Base-by-base conservation (phyloP, 2,888 invertebrate species). In the Lepidochrysops patricia region DNA sequence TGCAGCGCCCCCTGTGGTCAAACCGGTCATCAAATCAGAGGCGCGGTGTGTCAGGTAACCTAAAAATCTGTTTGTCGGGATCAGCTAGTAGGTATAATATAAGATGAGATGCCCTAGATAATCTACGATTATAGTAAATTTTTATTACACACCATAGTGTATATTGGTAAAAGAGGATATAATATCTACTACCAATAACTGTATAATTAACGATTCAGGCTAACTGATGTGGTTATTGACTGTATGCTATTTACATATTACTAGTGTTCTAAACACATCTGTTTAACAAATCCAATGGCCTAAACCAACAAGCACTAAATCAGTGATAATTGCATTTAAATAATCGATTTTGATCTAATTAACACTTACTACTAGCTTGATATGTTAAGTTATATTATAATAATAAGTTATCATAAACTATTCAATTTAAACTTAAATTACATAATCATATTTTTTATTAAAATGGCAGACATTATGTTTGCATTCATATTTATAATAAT, bases 1-100 rank as follows among this genome's bases (percentile, higher is more conserved):
- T 98, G 98, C 76, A 95, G 95, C 1, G 94, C 94, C 66, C 92
- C 93, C 0, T 98, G 97, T 72, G 96, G 96, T 0, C 93, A 94
- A 48, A 91, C 91, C 60, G 97, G 96, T 1, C 90, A 91, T 65
- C 90, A 93, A 90, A 92, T 93, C 76, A 91, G 94, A 68, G 92
- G 92, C 58, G 93, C 92, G 0, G 91, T 94, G 62, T 95, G 95
- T 73, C 92, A 95, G 79, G 94, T 94, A 63, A 29, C 86, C 86
- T 61, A 27, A 23, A 19, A 4, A 7, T 25, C 32, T 48, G 49
- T n/a, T n/a, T n/a, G n/a, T n/a, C n/a, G n/a, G n/a, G n/a, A n/a
- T n/a, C n/a, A n/a, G n/a, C n/a, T n/a, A n/a, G n/a, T n/a, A n/a
- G n/a, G n/a, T n/a, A n/a, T n/a, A n/a, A n/a, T n/a, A n/a, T n/a